Evolutionary conservation across 2,797 vertebrate species (phyloP).

Genomic region (Clarias pachynema): DNA sequence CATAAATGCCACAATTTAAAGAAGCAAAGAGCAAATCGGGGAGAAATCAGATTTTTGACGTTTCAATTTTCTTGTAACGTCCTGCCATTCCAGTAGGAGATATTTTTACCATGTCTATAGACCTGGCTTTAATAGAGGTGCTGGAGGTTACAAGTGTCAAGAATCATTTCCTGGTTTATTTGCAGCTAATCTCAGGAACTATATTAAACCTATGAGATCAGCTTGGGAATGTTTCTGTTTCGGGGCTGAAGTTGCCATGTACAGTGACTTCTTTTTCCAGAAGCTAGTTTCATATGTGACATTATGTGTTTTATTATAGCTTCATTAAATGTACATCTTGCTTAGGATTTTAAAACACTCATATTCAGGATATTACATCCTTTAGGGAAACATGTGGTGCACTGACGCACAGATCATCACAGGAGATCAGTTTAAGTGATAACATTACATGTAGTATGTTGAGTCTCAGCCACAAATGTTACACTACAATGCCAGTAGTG

Average conservation of each 20-base stretch:
- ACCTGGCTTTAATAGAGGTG: slow-evolving; percentile 41
- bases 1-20: slow-evolving; percentile 11
- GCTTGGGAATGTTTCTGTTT: background rate
- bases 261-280: background rate
- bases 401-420: background rate
- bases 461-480: background rate
- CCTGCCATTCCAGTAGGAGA: slow-evolving; percentile 29
- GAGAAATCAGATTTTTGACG: slow-evolving; percentile 33
- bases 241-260: background rate
- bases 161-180: slow-evolving; percentile 44
- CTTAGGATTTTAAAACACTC: background rate
- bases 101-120: slow-evolving; percentile 25
- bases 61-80: slow-evolving; percentile 38
- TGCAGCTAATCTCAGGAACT: background rate
- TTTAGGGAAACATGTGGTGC: background rate
- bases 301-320: background rate
- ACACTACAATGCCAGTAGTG: background rate
- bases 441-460: background rate
- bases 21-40: slow-evolving; percentile 11
- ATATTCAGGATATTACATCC: background rate
- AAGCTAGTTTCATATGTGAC: background rate
- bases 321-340: background rate
- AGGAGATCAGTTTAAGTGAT: background rate
- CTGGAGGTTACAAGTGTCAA: slow-evolving; percentile 26
- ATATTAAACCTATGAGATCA: background rate